Percentiles rank a stretch among this genome's conserved stretches.
Conservation (phyloP, 2,113 vertebrate genomes). For the Oncorhynchus tshawytscha region DNA sequence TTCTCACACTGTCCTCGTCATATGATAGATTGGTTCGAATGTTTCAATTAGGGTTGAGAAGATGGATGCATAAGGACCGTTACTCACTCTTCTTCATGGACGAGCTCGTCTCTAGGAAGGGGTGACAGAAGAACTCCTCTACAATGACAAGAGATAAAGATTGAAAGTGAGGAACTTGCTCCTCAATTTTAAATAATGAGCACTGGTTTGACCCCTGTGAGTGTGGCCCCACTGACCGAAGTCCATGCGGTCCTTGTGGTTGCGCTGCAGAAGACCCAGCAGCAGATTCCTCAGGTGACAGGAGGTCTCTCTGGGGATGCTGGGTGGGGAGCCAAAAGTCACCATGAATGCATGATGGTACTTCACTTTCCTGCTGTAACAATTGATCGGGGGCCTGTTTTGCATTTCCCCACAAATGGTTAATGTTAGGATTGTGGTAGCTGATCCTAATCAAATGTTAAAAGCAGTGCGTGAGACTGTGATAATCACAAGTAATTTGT, state of each 20-base stretch:
- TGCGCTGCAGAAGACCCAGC: constrained; percentile 87
- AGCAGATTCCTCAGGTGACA: constrained; percentile 88
- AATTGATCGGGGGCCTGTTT: no score
- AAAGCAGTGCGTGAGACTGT: no score
- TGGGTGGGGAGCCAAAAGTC: constrained; percentile 50
- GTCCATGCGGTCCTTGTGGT: constrained; percentile 93
- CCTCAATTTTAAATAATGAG: no score
- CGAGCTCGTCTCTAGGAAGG: constrained; percentile 88
- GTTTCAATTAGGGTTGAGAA: neutral
- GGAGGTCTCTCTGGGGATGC: constrained; percentile 96
- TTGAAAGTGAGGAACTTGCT: neutral
- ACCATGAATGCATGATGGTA: no score
- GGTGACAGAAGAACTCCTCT: constrained; percentile 95
- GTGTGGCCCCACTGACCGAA: constrained; percentile 78
- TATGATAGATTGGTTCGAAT: neutral
- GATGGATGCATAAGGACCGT: neutral
- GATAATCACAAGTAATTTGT: no score
- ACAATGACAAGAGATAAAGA: constrained; percentile 18
- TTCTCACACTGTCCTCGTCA: neutral
- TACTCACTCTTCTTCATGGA: constrained; percentile 95
- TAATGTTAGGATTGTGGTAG: no score
- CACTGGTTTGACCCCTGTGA: neutral
- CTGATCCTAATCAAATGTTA: no score
- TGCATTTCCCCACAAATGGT: no score
- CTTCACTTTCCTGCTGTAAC: no score